Evolutionary conservation across 2,113 vertebrate species (phyloP).

Genomic region (Odocoileus hemionus): DNA sequence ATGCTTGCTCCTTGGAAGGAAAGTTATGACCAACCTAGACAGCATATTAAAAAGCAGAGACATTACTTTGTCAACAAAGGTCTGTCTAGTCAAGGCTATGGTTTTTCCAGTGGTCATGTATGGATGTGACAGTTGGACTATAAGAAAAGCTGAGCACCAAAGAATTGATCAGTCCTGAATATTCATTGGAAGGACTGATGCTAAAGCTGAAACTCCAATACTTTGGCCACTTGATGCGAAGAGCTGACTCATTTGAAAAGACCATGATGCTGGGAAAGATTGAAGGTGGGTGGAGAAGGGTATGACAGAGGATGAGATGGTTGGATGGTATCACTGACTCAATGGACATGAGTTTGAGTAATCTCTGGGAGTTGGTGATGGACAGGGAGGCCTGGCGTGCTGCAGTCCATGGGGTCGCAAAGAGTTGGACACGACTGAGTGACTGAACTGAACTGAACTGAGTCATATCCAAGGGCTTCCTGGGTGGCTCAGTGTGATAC

Average conservation of each 20-base stretch:
- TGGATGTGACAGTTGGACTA: not conserved
- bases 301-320: not conserved
- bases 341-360: not conserved
- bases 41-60: not conserved
- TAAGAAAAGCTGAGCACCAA: not conserved
- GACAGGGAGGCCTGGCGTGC: not conserved
- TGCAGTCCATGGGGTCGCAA: not conserved
- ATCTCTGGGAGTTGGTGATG: not conserved
- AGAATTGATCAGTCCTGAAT: not conserved
- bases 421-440: not conserved
- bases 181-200: not conserved
- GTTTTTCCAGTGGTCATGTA: not conserved
- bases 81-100: not conserved
- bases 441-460: not conserved
- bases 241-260: not conserved
- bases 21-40: not conserved
- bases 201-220: not conserved
- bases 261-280: not conserved
- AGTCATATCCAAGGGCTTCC: not conserved
- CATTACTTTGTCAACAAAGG: not conserved
- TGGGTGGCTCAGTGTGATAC: not conserved
- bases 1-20: not conserved
- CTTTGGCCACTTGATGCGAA: not conserved
- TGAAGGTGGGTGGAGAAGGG: not conserved
- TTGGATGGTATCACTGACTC: rapidly evolving